Evolutionary conservation across 1,140 invertebrate species (phyloP), one percentile per base, ranked within the genome.

Genomic region (Helicoverpa armigera): DNA sequence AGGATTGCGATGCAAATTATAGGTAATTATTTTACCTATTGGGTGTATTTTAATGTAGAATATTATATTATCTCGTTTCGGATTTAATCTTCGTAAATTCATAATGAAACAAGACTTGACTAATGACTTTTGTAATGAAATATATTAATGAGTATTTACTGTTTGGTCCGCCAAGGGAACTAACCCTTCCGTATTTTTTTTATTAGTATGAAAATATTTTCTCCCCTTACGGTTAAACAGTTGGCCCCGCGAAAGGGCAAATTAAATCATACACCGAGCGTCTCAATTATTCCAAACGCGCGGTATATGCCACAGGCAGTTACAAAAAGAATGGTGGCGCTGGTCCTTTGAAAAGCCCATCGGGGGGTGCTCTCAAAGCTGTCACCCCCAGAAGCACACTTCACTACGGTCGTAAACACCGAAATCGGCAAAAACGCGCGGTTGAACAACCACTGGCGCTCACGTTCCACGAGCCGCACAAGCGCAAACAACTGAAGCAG

Each of bases 341-440:
- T 91, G 89, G 90, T 93, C 91, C 90, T 94, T 94, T 93, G 91
- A 94, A 93, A 93, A 86, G 86, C 91, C 88, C 88, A 90, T 90
- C 89, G 90, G 91, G 89, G 81, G 89, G 89, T 75, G 87, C 88
- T 92, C 89, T 92, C 89, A 89, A 92, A 92, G 88, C 93, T 93
- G 92, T 94, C 93, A 94, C 86, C 88, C 88, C 85, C 91, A 94
- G 91, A 90, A 92, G 89, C 77, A 89, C 87, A 87, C 88, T 89
- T 87, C 77, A 90, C 90, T 85, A 86, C 80, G 82, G 89, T 76
- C 84, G 82, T 81, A 91, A 91, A 87, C 82, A 88, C 87, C 63
- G 56, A 79, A 82, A 85, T 83, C 83, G 70, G 70, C 74, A 82
- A 86, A 87, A 90, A 81, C 74, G 78, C 72, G 70, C 31, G 70